phyloP scores from a whole-genome alignment of 2,113 vertebrate genomes.

The Picathartes gymnocephalus region DNA sequence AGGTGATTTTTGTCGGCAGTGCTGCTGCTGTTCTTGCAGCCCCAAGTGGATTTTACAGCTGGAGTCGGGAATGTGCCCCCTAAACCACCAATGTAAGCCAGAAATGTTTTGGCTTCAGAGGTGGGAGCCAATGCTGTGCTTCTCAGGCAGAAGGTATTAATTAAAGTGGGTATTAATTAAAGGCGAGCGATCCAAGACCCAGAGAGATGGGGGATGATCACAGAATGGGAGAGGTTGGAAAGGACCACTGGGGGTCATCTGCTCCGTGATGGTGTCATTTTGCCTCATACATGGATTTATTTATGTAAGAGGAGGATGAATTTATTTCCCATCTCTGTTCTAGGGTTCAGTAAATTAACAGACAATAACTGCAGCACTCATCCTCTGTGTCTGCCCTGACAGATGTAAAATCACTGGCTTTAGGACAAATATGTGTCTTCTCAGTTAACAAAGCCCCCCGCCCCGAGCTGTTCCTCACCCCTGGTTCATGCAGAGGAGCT shows the following conservation, averaged over 20 bases:
- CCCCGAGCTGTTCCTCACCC: not conserved
- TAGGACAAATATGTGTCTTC: rapidly evolving
- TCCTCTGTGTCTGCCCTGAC: not conserved
- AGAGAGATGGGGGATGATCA: not conserved
- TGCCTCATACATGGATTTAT: not conserved
- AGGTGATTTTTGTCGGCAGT: not conserved
- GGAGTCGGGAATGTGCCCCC: not conserved
- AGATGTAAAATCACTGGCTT: not conserved
- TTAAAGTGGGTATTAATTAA: not conserved
- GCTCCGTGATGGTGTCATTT: not conserved
- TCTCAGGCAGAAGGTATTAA: not conserved
- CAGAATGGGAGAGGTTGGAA: not conserved
- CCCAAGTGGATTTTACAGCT: not conserved
- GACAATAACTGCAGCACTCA: not conserved
- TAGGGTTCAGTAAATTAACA: not conserved
- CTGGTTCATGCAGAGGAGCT: not conserved
- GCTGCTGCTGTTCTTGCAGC: not conserved
- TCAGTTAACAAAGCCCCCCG: too few relatives aligned
- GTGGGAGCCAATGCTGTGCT: not conserved
- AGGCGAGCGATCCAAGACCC: not conserved
- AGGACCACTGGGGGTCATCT: not conserved
- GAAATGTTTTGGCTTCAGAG: not conserved
- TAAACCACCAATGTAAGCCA: not conserved
- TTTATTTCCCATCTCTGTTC: not conserved
- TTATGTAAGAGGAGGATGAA: not conserved